These are phyloP conservation scores for Chrysolina haemoptera DNA, from an alignment of 2,888 invertebrate species.

Conservation along the genomic window DNA sequence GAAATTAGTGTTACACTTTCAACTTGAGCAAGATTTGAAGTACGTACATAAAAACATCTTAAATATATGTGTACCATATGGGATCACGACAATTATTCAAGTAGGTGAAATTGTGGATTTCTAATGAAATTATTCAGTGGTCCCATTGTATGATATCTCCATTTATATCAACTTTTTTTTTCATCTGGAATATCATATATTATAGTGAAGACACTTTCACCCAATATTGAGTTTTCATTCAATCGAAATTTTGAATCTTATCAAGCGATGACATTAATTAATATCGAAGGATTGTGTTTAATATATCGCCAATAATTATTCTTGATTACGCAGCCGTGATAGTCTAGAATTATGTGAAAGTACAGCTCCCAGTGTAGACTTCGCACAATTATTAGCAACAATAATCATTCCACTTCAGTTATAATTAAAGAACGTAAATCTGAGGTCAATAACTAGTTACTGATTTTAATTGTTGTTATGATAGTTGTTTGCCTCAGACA, in stretches of 20 bases:
- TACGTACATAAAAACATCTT: not conserved
- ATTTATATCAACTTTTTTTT: constrained; percentile 4
- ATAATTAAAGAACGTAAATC: constrained; percentile 16
- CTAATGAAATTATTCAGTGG: not conserved
- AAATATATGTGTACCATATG: constrained; percentile 1
- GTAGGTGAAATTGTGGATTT: not conserved
- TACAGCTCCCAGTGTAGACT: not conserved
- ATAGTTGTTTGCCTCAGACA: constrained; percentile 16
- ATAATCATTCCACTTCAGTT: constrained; percentile 12
- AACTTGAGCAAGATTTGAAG: not conserved
- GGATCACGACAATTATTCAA: not conserved
- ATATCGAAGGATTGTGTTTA: not conserved
- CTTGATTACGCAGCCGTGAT: not conserved
- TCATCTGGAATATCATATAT: not conserved
- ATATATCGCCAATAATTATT: not conserved
- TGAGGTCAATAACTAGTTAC: constrained; percentile 16
- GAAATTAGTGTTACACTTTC: not conserved
- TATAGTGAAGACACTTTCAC: constrained; percentile 10
- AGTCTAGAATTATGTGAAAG: constrained; percentile 12
- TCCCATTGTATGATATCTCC: not conserved
- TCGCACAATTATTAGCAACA: not conserved
- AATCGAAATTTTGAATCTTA: not conserved
- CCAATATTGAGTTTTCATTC: not conserved
- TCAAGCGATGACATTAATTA: not conserved
- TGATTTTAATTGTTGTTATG: constrained; percentile 13